Base-by-base conservation (phyloP, 2,888 invertebrate species). In the Lithophane leautieri region DNA sequence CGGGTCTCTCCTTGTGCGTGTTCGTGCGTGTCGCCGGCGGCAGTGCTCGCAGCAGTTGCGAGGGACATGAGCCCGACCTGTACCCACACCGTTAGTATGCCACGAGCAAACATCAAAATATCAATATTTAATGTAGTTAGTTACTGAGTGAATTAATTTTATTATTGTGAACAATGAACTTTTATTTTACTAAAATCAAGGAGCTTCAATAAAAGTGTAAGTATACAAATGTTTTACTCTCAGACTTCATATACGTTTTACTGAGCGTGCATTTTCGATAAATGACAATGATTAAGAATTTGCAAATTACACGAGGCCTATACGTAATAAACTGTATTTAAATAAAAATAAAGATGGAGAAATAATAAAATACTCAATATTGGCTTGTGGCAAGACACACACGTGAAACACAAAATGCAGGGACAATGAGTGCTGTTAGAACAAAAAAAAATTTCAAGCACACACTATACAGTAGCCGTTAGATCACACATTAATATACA, bases 51-150 rank as follows among this genome's bases (percentile, higher is more conserved):
- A 98, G 97, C 94, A 98, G 97, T 94, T 98, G 98, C 95, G 98
- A 98, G 87, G 99, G 99, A 94, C 98, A 99, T 89, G 99, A 99
- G 81, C 99, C 99, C 90, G 99, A 99, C 97, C 99, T 98, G 79
- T 70, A 68, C 76, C 79, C 88, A 85, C 83, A 82, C 81, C 86
- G 83, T 85, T 82, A 83, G 65, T 83, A 69, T 60, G 78, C 58
- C 78, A 62, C 73, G 44, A 85, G 28, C 86, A 83, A 73, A 83
- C 50, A 34, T 34, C 6, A 67, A 34, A n/a, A 56, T 67, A 67
- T 56, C 34, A 34, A 34, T 34, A 54, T 50, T n/a, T n/a, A 16
- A 34, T 67, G 22, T 0, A 66, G 14, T 34, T 11, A 2, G n/a
- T n/a, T n/a, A 28, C 1, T 2, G 1, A 16, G 22, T 28, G 14